Percentiles rank a stretch among this genome's conserved stretches.
Conservation (phyloP, 2,113 vertebrate species). For the Merops nubicus region DNA sequence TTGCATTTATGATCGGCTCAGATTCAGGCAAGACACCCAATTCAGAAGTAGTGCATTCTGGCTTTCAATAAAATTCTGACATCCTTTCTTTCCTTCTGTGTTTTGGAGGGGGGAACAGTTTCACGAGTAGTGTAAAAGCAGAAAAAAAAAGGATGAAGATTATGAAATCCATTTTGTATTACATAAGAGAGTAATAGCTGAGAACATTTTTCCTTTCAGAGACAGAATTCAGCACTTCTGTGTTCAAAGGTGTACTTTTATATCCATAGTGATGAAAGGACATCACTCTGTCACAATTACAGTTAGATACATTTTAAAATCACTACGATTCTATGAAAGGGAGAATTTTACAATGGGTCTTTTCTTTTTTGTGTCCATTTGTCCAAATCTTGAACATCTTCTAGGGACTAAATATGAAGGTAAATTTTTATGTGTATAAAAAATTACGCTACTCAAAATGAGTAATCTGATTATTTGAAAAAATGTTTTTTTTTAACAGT, state of each 20-base stretch:
- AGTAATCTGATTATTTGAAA: neutral
- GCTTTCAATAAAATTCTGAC: neutral
- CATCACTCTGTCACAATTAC: conserved; percentile 13
- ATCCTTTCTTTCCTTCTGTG: neutral
- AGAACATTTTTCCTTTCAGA: neutral
- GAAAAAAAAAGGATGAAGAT: neutral
- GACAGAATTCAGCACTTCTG: neutral
- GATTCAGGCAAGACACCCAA: neutral
- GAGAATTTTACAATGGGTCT: neutral
- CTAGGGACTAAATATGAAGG: neutral
- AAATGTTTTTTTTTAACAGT: neutral
- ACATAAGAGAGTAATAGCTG: neutral
- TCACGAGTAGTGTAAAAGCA: neutral
- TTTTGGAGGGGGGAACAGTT: neutral
- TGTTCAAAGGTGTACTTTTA: conserved; percentile 35
- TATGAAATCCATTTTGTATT: neutral
- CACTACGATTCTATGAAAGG: neutral
- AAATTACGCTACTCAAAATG: neutral
- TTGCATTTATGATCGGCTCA: neutral
- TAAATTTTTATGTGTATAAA: neutral
- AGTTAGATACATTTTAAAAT: conserved; percentile 17
- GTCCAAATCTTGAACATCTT: neutral
- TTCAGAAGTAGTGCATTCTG: neutral
- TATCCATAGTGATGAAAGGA: neutral
- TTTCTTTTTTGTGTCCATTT: neutral